Base-by-base conservation (phyloP, 2,888 invertebrate genomes). In the Agriopis marginaria region DNA sequence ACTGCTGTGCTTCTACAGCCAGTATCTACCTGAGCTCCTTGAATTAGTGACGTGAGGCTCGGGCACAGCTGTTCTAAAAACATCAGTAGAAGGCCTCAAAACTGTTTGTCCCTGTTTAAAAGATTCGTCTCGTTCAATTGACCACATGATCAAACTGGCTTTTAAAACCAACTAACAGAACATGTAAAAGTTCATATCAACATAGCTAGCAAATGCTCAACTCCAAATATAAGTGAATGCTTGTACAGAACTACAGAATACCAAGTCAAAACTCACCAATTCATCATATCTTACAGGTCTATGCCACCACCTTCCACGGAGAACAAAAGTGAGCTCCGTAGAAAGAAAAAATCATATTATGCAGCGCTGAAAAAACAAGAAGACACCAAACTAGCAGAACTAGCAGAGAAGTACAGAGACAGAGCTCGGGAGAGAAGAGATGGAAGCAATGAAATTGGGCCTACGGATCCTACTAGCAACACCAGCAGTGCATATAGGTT, bases 301-400 rank as follows among this genome's bases (percentile, higher is more conserved):
- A 94, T 95, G 92, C 91, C 92, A 39, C 92, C 95, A 10, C 94
- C 95, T 4, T 69, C 69, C 17, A 89, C 95, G 63, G 97, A 97
- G 82, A 97, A 97, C 80, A 96, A 97, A 79, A 97, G 97, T 73
- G 98, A 98, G 84, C 95, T 98, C 23, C 95, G 98, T 59, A 96
- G 98, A 68, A 99, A 99, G 86, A 99, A 99, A 89, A 99, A 99
- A 84, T 98, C 98, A 70, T 98, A 97, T 83, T 99, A 99, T 93
- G 99, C 99, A 0, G 98, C 96, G 95, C 90, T 99, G 8, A 99
- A 99, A 81, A 98, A 98, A 82, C 98, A 98, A 83, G 99, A 99
- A 86, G 99, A 99, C 82, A 98, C 97, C 79, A 98, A 98, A 87
- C 95, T 99, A 89, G 98, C 98, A 0, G 99, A 99, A 84, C 88